Percentiles rank a stretch among this genome's conserved stretches.
Conservation (phyloP, 2,113 vertebrate species). For the Echinops telfairi region DNA sequence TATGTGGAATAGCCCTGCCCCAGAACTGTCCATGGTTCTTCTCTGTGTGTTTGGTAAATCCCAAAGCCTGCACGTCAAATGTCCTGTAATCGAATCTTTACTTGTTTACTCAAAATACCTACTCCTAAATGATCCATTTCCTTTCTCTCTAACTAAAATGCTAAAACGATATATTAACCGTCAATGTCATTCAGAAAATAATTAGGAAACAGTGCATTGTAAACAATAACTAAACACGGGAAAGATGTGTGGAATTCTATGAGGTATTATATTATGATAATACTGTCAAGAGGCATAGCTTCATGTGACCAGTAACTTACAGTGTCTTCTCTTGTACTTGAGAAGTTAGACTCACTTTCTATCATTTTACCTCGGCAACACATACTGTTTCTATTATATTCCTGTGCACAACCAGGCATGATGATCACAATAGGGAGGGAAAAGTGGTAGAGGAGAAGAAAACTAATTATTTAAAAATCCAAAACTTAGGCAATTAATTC, state of each 20-base stretch:
- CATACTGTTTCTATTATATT: not conserved
- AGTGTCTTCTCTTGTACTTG: not conserved
- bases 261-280: not conserved
- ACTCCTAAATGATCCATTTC: not conserved
- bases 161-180: not conserved
- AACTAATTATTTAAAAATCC: not conserved
- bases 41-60: not conserved
- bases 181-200: not conserved
- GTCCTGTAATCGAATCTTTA: not conserved
- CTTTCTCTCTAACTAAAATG: not conserved
- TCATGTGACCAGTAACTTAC: not conserved
- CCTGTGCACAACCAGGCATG: not conserved
- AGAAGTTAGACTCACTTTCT: not conserved
- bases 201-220: not conserved
- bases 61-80: not conserved
- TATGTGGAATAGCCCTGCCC: not conserved
- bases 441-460: not conserved
- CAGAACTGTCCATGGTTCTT: not conserved
- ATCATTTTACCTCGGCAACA: not conserved
- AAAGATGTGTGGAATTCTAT: not conserved
- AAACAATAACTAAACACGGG: not conserved
- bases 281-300: not conserved
- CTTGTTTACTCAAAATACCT: not conserved
- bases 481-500: no score
- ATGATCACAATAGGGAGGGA: not conserved